Evolutionary conservation across 2,888 invertebrate genomes (phyloP), one percentile per base, ranked within the genome.

Genomic region (Zonitis immaculata): DNA sequence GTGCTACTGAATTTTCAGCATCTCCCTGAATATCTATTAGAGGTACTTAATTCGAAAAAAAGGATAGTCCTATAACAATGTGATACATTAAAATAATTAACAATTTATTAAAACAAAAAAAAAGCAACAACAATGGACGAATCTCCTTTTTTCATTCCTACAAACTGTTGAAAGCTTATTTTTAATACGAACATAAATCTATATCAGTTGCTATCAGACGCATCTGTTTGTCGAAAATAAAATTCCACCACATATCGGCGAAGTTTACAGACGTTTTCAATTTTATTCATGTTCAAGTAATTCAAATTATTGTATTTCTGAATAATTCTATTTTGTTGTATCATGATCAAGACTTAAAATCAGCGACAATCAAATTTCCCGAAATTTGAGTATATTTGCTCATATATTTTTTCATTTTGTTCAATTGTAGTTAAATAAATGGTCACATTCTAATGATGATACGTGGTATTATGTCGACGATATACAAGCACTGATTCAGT

Each of bases 281-380:
- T 51, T 47, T 51, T 51, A 54, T 51, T 51, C 54, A 51, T 44
- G 51, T 42, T 50, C 43, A 54, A 54, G 47, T 54, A 50, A 49
- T 50, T 45, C 46, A 49, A 42, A 44, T 46, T 48, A 45, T 50
- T 50, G 49, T 50, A 50, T 54, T 4, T 26, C 35, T 48, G n/a
- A n/a, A 50, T 46, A 54, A 54, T 54, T 54, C 50, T 35, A 20
- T n/a, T n/a, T n/a, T n/a, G n/a, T n/a, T n/a, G n/a, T n/a, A n/a
- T n/a, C n/a, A n/a, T n/a, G n/a, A n/a, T n/a, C n/a, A n/a, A n/a
- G n/a, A 54, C 47, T 47, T 47, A 22, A 22, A 22, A 22, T 4
- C 22, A 22, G 5, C 3, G 5, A 22, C 22, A 3, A 22, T 5
- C 22, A 22, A 22, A 22, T 22, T 22, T 22, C n/a, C n/a, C n/a